A percentile compares a stretch with the other conserved stretches of the same genome.
These are phyloP conservation scores for Acanthosepion pharaonis DNA, from an alignment of 2,888 invertebrate species.

Conservation along the genomic window DNA sequence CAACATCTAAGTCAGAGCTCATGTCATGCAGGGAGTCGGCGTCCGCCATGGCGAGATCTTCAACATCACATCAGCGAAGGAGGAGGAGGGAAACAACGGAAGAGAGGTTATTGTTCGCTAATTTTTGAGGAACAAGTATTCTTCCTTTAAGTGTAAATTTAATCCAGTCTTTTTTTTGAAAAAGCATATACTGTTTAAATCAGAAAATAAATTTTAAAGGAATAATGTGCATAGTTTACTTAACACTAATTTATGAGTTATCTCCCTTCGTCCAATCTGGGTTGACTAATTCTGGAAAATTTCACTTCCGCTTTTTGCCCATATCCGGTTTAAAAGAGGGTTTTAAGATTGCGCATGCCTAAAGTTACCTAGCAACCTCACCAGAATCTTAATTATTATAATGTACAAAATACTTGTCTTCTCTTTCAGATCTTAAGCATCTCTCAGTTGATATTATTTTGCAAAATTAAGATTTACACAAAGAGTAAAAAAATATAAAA, in stretches of 20 bases:
- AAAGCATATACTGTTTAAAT: not conserved
- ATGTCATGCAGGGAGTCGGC: constrained; percentile 72
- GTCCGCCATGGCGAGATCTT: constrained; percentile 70
- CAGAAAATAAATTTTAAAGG: not conserved
- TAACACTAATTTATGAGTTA: not conserved
- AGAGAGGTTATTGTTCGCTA: not conserved
- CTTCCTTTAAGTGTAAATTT: not conserved
- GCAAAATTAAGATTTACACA: too few species aligned
- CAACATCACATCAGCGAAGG: not conserved
- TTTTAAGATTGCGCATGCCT: not conserved
- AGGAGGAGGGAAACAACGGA: not conserved
- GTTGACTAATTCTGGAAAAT: not conserved
- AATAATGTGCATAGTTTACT: not conserved
- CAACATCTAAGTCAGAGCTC: constrained; percentile 72
- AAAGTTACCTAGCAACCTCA: not conserved
- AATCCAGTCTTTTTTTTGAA: not conserved
- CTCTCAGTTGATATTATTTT: too few species aligned
- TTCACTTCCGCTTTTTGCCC: constrained; percentile 33
- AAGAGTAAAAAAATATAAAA: too few species aligned
- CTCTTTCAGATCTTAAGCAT: too few species aligned
- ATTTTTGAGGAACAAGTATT: not conserved
- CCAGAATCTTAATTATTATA: not conserved
- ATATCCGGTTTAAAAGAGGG: not conserved
- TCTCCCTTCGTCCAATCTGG: not conserved
- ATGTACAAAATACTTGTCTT: not conserved